Base-by-base conservation (phyloP, 2,113 vertebrate genomes). In the Stictonetta naevosa region DNA sequence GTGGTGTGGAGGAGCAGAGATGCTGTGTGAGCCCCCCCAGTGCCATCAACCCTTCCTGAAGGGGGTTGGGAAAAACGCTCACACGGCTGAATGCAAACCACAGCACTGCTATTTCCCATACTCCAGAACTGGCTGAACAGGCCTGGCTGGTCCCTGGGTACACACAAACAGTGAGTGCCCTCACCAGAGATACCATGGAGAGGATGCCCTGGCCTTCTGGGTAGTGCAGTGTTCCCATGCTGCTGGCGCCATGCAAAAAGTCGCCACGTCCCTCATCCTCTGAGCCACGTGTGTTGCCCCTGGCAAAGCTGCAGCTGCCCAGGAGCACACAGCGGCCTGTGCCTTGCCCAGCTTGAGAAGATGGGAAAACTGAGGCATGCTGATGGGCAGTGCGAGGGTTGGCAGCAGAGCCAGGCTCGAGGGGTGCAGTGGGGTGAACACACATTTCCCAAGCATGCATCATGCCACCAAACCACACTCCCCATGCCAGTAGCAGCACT, bases 41-140 rank as follows among this genome's bases (percentile, higher is more conserved):
- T 38, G 36, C 73, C 53, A 33, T 6, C 73, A 31, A 6, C 64
- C 34, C 42, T 34, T n/a, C 34, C 66, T 0, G 0, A 52, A 34
- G 53, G 4, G 75, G 48, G 73, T 92, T 82, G 83, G 88, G 83
- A 83, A 88, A 92, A 60, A 4, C 0, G 3, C 86, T 93, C 66
- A 2, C 69, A 46, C 0, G 4, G 87, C 79, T 82, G 92, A 93
- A 28, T 0, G 5, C 73, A 90, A 84, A 84, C 73, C 86, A 19
- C 80, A 81, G 88, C 66, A 29, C 76, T 92, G 72, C 69, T 88
- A 62, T 86, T 96, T 93, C 90, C 92, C 92, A 94, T 88, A 64
- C 86, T 59, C 62, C 44, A 12, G 26, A 95, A 96, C 93, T 92
- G 95, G 95, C 73, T 58, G 90, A 94, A 90, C 95, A 73, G 91